phyloP scores from a whole-genome alignment of 2,888 invertebrate genomes.

The Apeira syringaria region DNA sequence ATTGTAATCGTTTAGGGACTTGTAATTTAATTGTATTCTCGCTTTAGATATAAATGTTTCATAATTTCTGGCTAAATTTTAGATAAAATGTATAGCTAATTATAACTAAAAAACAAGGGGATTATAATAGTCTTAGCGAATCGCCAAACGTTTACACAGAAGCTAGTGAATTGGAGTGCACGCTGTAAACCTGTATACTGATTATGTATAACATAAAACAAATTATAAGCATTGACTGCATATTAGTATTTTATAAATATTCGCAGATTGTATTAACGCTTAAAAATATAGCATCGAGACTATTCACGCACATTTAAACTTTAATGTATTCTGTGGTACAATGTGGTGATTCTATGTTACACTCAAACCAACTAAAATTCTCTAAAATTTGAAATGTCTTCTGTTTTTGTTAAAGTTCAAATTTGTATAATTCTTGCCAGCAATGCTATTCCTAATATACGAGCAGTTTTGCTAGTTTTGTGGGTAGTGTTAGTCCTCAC shows the following conservation, averaged over 20 bases:
- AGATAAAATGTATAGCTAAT: conserved; percentile 1
- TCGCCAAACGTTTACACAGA: conserved; percentile 8
- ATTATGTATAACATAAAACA: conserved; percentile 30
- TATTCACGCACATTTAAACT: too few species aligned
- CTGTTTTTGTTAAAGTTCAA: too few species aligned
- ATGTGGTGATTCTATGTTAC: too few species aligned
- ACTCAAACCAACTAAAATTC: too few species aligned
- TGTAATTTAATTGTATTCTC: conserved; percentile 58
- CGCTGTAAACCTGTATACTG: conserved; percentile 10
- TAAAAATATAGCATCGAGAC: too few species aligned
- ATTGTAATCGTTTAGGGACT: conserved; percentile 61
- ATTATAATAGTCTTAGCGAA: background rate
- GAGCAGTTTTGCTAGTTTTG: too few species aligned
- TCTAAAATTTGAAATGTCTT: too few species aligned
- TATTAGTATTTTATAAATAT: background rate
- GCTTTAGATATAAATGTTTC: conserved; percentile 55
- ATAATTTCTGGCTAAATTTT: conserved; percentile 37
- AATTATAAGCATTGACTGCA: conserved; percentile 8
- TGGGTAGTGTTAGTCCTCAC: too few species aligned
- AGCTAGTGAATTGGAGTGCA: conserved; percentile 3
- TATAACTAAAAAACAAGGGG: conserved; percentile 26
- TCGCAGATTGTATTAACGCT: too few species aligned
- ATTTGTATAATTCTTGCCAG: too few species aligned
- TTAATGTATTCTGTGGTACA: too few species aligned
- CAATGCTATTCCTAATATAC: conserved; percentile 3